Evolutionary conservation across 1,140 invertebrate species (phyloP).

Genomic region (Tachypleus tridentatus): DNA sequence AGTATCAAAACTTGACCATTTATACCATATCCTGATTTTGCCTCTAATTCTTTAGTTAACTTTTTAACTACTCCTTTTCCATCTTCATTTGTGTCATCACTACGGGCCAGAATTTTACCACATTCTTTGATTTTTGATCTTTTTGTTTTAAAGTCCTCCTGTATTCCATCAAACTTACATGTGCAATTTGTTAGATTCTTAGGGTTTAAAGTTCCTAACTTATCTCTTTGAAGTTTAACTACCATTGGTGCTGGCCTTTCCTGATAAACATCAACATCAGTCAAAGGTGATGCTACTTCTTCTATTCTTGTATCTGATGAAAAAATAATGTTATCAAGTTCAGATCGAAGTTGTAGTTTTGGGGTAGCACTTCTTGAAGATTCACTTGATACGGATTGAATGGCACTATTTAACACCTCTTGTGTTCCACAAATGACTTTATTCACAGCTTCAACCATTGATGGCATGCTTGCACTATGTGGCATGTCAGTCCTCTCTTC

Average conservation of each 20-base stretch:
- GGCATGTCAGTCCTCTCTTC: conserved; percentile 9
- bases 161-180: not conserved
- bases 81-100: conserved; percentile 10
- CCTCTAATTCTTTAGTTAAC: conserved; percentile 73
- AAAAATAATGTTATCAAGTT: not conserved
- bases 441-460: conserved; percentile 18
- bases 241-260: not conserved
- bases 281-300: not conserved
- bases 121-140: not conserved
- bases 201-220: not conserved
- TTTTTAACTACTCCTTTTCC: conserved; percentile 56
- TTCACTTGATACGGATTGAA: conserved; percentile 10
- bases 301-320: not conserved
- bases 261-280: not conserved
- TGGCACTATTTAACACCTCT: conserved; percentile 20
- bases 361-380: not conserved
- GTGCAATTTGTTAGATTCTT: not conserved
- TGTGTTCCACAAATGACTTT: conserved; percentile 19
- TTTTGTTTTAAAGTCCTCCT: not conserved
- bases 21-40: conserved; percentile 44
- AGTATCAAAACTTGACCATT: too few relatives aligned
- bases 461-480: conserved; percentile 21
- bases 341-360: not conserved
- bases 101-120: not conserved
- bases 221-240: not conserved